These are phyloP conservation scores for Drosophila phalerata DNA, from an alignment of 2,888 invertebrate genomes.

Conservation along the genomic window DNA sequence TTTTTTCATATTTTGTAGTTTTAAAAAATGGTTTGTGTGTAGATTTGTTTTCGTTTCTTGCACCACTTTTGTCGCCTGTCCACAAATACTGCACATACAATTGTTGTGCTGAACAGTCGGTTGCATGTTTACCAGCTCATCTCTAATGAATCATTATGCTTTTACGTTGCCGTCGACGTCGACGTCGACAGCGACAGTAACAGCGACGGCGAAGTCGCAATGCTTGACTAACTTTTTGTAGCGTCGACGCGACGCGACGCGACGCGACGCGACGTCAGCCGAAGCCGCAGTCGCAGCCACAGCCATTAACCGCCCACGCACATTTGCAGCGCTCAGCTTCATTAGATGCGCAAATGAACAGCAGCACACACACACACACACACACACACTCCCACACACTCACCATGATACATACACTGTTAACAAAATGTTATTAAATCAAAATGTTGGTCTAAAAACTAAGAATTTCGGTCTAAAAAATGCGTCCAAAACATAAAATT, in stretches of 20 bases:
- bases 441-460: too few relatives aligned
- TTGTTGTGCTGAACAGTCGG: slow-evolving; percentile 13
- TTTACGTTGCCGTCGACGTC: slow-evolving; percentile 28
- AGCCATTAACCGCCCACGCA: slow-evolving; percentile 77
- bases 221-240: slow-evolving; percentile 63
- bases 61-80: slow-evolving; percentile 19
- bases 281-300: slow-evolving; percentile 37
- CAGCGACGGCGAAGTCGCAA: slow-evolving; percentile 12
- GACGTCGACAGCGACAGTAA: background rate
- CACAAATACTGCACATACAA: slow-evolving; percentile 4
- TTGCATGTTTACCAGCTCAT: slow-evolving; percentile 76
- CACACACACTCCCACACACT: background rate
- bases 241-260: slow-evolving; percentile 10
- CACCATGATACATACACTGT: background rate
- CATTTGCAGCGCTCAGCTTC: slow-evolving; percentile 75
- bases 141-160: slow-evolving; percentile 80
- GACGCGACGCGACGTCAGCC: slow-evolving; percentile 19
- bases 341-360: slow-evolving; percentile 78
- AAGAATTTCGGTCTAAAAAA: too few relatives aligned
- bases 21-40: background rate
- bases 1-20: background rate
- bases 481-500: too few relatives aligned
- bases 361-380: slow-evolving; percentile 17
- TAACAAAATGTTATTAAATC: too few relatives aligned
- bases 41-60: background rate